phyloP scores from a whole-genome alignment of 1,140 invertebrate species.

The Dinoponera quadriceps region DNA sequence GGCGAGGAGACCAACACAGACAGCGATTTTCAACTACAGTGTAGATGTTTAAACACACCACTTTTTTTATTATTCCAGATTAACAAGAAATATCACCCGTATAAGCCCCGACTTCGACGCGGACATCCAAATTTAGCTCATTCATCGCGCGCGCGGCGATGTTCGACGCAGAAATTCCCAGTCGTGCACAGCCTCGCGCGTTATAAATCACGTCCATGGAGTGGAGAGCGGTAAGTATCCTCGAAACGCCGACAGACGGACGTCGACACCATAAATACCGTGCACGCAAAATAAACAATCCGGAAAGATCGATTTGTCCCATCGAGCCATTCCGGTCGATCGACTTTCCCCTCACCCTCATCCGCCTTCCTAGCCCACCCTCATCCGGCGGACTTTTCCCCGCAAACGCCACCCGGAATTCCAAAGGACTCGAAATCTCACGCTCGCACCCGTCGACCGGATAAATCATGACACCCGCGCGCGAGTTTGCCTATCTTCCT shows the following conservation, averaged over 20 bases:
- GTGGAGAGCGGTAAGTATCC: slow-evolving; percentile 8
- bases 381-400: not conserved
- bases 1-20: too few species aligned
- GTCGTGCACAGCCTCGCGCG: not conserved
- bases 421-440: slow-evolving; percentile 40
- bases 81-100: too few species aligned
- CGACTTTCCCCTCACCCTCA: slow-evolving; percentile 41
- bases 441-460: slow-evolving; percentile 13
- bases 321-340: slow-evolving; percentile 67
- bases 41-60: too few species aligned
- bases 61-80: too few species aligned
- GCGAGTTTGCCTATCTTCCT: slow-evolving; percentile 7
- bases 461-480: slow-evolving; percentile 54
- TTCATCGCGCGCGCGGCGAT: not conserved
- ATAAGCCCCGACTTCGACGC: not conserved
- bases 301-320: slow-evolving; percentile 45
- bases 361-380: not conserved
- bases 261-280: slow-evolving; percentile 26
- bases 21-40: too few species aligned
- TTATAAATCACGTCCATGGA: slow-evolving; percentile 31
- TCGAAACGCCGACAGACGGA: slow-evolving; percentile 14
- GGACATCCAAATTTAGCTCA: slow-evolving; percentile 17
- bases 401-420: slow-evolving; percentile 41
- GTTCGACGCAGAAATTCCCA: slow-evolving; percentile 12
- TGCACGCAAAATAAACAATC: slow-evolving; percentile 34